Evolutionary conservation across 2,888 invertebrate genomes (phyloP), one percentile per base, ranked within the genome.

Genomic region (Phrixothrix hirtus): DNA sequence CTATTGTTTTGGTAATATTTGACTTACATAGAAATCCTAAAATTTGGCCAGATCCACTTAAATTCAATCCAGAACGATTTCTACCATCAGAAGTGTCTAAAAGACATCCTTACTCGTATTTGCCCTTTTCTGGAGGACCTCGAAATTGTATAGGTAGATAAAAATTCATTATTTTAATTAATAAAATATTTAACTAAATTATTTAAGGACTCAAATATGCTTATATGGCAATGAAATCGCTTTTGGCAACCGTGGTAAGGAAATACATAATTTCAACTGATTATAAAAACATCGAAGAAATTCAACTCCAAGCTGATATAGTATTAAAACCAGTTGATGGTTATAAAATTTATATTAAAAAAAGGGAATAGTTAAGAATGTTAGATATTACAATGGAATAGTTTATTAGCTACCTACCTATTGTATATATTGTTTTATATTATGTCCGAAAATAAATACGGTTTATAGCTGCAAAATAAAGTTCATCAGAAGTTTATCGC

Each of bases 11-110:
- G 2, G 32, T 72, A 1, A 71, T 79, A 0, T 77, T 74, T 59
- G 64, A 71, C 12, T 68, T 79, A 41, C 84, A 84, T 59, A 70
- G 79, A 29, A 77, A 81, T 17, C 72, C 77, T 48, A 65, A 66
- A 31, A 68, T 78, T 36, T 84, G 80, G 77, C 80, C 78, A 0
- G 77, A 83, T 52, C 82, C 80, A 0, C 75, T 81, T 31, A 63
- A 60, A 29, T 83, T 82, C 66, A 69, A 79, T 49, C 83, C 83
- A 0, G 81, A 82, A 59, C 67, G 82, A 29, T 83, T 83, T 62
- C n/a, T 79, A 12, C 77, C 79, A 0, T 80, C 81, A 57, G 70
- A 72, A 58, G 70, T 67, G 27, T 63, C 63, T 1, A 58, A 66
- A 16, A 65, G 79, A 41, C 78, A 78, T 58, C 77, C 78, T 1